Evolutionary conservation across 2,797 vertebrate genomes (phyloP).

Genomic region (Percopsis omiscomaycus): DNA sequence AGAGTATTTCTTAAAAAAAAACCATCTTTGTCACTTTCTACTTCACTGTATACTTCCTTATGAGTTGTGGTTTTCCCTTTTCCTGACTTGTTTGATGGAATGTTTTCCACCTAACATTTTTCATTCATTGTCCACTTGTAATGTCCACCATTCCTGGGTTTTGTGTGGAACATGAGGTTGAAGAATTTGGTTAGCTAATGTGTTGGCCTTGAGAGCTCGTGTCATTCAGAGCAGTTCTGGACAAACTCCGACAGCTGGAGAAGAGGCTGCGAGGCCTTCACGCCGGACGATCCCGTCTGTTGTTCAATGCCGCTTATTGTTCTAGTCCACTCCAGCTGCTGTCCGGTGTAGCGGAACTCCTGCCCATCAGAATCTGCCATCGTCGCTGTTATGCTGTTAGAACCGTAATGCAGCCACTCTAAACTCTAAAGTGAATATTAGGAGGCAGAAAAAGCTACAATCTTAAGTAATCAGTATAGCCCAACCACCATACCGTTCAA

Average conservation of each 20-base stretch:
- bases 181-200: conserved; percentile 38
- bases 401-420: neutral
- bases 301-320: conserved; percentile 79
- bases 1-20: too few relatives aligned
- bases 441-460: too few relatives aligned
- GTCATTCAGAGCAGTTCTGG: conserved; percentile 42
- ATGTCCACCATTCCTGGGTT: too few relatives aligned
- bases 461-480: too few relatives aligned
- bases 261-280: conserved; percentile 57
- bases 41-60: neutral
- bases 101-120: conserved; percentile 4
- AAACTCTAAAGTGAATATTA: too few relatives aligned
- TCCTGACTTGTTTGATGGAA: conserved; percentile 26
- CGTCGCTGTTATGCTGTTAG: neutral
- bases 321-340: conserved; percentile 74
- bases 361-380: conserved; percentile 58
- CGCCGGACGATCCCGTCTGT: conserved; percentile 62
- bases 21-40: neutral
- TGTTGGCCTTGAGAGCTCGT: neutral
- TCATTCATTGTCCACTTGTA: conserved; percentile 28
- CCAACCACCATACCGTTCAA: too few relatives aligned
- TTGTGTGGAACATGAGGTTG: conserved; percentile 20
- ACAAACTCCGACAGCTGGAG: conserved; percentile 72
- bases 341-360: conserved; percentile 67
- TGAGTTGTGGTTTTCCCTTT: conserved; percentile 16